A percentile compares a stretch with the other conserved stretches of the same genome.
phyloP scores from a whole-genome alignment of 2,113 vertebrate species.

The Stigmatopora nigra region DNA sequence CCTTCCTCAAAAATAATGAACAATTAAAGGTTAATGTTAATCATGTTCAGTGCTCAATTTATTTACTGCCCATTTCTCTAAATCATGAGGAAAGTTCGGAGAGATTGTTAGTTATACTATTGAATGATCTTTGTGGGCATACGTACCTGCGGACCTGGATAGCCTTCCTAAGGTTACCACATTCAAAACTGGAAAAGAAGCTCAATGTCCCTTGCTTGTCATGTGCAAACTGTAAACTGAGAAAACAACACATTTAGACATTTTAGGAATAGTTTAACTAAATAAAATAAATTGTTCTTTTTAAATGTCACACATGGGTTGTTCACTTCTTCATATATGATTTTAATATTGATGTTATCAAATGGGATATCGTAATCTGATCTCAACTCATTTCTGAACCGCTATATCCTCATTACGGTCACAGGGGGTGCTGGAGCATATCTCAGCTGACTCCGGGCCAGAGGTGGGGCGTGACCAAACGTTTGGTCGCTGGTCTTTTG shows the following conservation, averaged over 20 bases:
- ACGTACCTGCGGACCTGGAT: constrained; percentile 81
- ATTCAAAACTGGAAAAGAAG: constrained; percentile 87
- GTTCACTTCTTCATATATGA: too few relatives aligned
- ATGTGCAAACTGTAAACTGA: constrained; percentile 55
- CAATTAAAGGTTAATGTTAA: too few relatives aligned
- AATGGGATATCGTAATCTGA: too few relatives aligned
- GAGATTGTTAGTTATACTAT: too few relatives aligned
- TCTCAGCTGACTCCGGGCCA: too few relatives aligned
- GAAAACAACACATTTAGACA: neutral
- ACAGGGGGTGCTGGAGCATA: too few relatives aligned
- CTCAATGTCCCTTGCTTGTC: constrained; percentile 58
- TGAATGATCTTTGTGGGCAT: constrained; percentile 14
- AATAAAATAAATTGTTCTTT: neutral
- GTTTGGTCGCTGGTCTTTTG: too few relatives aligned
- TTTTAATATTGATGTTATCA: too few relatives aligned
- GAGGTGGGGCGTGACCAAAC: too few relatives aligned
- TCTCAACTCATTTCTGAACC: too few relatives aligned
- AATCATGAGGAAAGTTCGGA: neutral
- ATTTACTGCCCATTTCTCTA: neutral
- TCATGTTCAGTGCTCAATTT: neutral
- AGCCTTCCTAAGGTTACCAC: constrained; percentile 84
- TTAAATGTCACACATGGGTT: neutral
- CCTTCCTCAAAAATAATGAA: too few relatives aligned
- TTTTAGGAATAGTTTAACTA: neutral
- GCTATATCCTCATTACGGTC: too few relatives aligned